These are phyloP conservation scores for Caenorhabditis afra DNA, from an alignment of 2,888 invertebrate species.

Conservation along the genomic window DNA sequence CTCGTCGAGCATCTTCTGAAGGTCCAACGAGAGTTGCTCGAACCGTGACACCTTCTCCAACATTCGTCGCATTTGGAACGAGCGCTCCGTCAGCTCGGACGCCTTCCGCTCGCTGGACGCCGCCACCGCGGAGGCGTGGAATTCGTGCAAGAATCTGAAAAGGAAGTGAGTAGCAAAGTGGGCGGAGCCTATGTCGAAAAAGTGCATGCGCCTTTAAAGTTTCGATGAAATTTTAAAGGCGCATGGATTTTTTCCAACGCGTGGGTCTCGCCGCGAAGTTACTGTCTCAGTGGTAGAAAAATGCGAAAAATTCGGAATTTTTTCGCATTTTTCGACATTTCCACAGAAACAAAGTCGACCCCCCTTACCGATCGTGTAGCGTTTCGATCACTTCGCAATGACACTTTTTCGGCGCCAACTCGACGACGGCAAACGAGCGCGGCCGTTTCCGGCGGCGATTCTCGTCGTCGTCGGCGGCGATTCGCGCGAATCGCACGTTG, in stretches of 20 bases:
- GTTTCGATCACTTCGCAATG: conserved; percentile 64
- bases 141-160: conserved; percentile 46
- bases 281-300: too few species aligned
- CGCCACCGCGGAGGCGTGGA: conserved; percentile 17
- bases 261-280: too few species aligned
- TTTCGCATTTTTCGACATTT: too few species aligned
- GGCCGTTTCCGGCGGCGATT: conserved; percentile 62
- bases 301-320: too few species aligned
- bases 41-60: conserved; percentile 42
- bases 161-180: too few species aligned
- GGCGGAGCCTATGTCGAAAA: too few species aligned
- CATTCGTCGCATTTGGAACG: conserved; percentile 42
- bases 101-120: neutral
- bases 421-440: conserved; percentile 67
- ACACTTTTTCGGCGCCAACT: conserved; percentile 68
- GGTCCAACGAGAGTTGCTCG: conserved; percentile 54
- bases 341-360: too few species aligned
- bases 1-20: conserved; percentile 29
- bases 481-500: conserved; percentile 52
- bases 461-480: conserved; percentile 50
- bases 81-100: conserved; percentile 19
- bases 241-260: too few species aligned
- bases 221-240: too few species aligned
- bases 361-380: conserved; percentile 49
- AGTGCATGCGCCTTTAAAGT: too few species aligned